Evolutionary conservation across 2,113 vertebrate species (phyloP).

Genomic region (Actinemys pallida): DNA sequence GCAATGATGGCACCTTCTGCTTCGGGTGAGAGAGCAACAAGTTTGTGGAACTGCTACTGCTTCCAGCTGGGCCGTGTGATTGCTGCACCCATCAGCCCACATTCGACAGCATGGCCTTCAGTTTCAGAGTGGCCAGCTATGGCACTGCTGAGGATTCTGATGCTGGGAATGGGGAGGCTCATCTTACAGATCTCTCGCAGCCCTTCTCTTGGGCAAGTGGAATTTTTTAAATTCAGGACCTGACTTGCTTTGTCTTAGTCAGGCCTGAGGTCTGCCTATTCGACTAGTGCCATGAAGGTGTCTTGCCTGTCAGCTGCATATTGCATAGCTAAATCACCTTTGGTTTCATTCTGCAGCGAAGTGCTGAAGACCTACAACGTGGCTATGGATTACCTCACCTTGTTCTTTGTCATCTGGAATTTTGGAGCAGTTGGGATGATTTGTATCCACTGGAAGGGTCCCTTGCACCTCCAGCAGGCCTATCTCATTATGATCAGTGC

Average conservation of each 20-base stretch:
- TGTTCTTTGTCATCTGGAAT: conserved; percentile 94
- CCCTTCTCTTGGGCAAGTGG: not conserved
- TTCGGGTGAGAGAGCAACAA: not conserved
- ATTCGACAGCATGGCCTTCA: not conserved
- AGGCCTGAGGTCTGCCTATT: not conserved
- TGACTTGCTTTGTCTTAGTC: not conserved
- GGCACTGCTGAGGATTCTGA: not conserved
- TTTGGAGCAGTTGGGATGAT: conserved; percentile 98
- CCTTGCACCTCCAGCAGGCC: conserved; percentile 93
- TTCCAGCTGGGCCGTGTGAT: not conserved
- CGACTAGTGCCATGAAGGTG: not conserved
- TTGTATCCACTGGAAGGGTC: conserved; percentile 98
- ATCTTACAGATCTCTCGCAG: not conserved
- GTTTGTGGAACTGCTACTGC: not conserved
- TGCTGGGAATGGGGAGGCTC: not conserved
- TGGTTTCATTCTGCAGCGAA: conserved; percentile 81
- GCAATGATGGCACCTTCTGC: not conserved
- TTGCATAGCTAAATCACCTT: not conserved
- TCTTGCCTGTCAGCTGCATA: not conserved
- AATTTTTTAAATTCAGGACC: not conserved
- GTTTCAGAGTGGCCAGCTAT: not conserved
- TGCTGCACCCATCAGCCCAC: not conserved
- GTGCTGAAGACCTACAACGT: conserved; percentile 96
- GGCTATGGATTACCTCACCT: conserved; percentile 95
- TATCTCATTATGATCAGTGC: conserved; percentile 99